Evolutionary conservation across 2,797 vertebrate species (phyloP), one percentile per base, ranked within the genome.

Genomic region (Decapterus maruadsi): DNA sequence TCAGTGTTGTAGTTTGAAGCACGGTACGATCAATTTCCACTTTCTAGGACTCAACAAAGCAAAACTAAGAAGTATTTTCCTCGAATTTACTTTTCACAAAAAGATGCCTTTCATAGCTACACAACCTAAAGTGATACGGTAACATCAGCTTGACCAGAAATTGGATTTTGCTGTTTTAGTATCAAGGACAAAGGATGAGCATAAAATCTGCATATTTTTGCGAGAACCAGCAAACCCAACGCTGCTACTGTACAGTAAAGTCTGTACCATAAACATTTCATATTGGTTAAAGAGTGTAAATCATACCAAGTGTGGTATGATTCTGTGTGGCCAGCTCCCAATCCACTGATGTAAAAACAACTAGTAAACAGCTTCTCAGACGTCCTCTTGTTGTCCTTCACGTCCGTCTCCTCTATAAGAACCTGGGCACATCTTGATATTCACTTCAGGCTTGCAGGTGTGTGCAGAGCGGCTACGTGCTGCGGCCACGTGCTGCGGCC

Each of bases 391-490:
- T 63, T 57, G 38, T 22, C 38, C 1, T 38, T 29, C 26, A 1
- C 0, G 3, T 22, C 12, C 8, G 4, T 16, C 9, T 48, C 8
- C 51, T 0, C 46, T 43, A 1, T 17, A 20, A 67, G 58, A 51
- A 42, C 7, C 10, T 6, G 4, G 6, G 40, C n/a, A 48, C 19
- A 20, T 68, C 6, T 26, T 80, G 22, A 61, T 43, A 2, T 11
- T 54, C n/a, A n/a, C n/a, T n/a, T n/a, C 8, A 51, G 63, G 22
- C 36, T 50, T n/a, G 0, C 77, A 70, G 77, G 56, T 74, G 73
- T 82, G 55, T 61, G 46, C 61, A 17, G 19, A 1, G 48, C 13
- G 67, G 57, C 68, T 1, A 58, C 68, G 13, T 10, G 42, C 57
- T 50, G 50, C 0, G 36, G 7, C 69, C 43, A 20, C 68, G 13